Percentiles rank a stretch among this genome's conserved stretches.
phyloP scores from a whole-genome alignment of 2,888 invertebrate species.

The Amblyjoppa proteus region DNA sequence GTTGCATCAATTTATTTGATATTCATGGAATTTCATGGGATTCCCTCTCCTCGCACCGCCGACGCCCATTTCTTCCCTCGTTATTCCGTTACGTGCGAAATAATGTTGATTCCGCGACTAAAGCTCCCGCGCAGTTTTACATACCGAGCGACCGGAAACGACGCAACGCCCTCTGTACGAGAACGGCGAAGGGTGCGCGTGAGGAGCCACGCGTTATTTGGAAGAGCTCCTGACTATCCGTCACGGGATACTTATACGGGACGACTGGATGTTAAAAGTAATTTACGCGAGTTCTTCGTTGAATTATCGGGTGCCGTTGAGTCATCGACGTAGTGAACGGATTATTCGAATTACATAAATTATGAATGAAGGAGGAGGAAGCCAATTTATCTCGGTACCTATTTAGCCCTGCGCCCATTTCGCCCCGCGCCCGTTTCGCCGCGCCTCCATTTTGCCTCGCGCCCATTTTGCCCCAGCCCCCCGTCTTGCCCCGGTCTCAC shows the following conservation, averaged over 20 bases:
- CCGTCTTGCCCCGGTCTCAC: background rate
- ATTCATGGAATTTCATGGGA: slow-evolving; percentile 73
- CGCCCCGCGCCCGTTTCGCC: no score
- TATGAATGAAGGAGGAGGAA: no score
- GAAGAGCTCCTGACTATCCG: background rate
- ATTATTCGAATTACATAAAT: no score
- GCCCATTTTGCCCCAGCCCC: background rate
- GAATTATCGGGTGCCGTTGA: background rate
- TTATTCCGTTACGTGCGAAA: slow-evolving; percentile 69
- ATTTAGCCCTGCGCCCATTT: no score
- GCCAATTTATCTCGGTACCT: no score
- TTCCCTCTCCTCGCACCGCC: slow-evolving; percentile 1
- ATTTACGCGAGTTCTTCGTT: background rate
- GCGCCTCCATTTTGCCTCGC: no score
- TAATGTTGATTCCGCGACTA: slow-evolving; percentile 72
- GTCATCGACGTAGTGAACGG: no score
- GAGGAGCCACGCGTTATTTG: background rate
- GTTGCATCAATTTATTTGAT: slow-evolving; percentile 72
- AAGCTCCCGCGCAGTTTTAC: slow-evolving; percentile 51
- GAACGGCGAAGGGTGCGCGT: background rate
- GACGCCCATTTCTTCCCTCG: slow-evolving; percentile 51
- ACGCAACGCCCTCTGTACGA: background rate
- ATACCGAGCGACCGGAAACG: slow-evolving; percentile 22
- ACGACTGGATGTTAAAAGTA: background rate
- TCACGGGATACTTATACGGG: background rate